A percentile compares a stretch with the other conserved stretches of the same genome.
Evolutionary conservation across 2,113 vertebrate genomes (phyloP).

Genomic region (Scolopax mira): DNA sequence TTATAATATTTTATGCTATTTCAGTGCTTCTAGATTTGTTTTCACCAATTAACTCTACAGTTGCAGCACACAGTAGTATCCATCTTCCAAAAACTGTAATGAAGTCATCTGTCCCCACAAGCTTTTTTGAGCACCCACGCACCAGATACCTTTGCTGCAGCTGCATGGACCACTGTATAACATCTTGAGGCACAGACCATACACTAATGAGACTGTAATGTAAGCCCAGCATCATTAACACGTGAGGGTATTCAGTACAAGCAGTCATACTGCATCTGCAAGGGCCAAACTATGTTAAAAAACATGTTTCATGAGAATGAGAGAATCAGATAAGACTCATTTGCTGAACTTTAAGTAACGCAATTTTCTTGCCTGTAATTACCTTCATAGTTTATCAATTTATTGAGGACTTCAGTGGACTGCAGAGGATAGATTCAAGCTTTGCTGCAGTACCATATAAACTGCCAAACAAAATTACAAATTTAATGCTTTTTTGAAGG

Average conservation of each 20-base stretch:
- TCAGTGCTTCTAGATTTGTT: not conserved
- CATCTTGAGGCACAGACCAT: fast-evolving
- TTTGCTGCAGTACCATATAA: not conserved
- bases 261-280: not conserved
- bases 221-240: not conserved
- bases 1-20: not conserved
- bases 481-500: not conserved
- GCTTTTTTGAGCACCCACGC: not conserved
- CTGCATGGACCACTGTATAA: not conserved
- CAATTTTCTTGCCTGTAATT: not conserved
- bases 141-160: not conserved
- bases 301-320: not conserved
- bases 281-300: not conserved
- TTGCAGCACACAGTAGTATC: not conserved
- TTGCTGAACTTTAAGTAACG: not conserved
- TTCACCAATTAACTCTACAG: not conserved
- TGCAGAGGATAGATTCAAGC: not conserved
- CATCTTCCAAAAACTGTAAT: not conserved
- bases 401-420: not conserved
- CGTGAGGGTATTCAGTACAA: not conserved
- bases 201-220: not conserved
- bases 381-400: not conserved
- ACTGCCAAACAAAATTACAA: not conserved
- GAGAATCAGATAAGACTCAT: not conserved
- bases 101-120: not conserved